Evolutionary conservation across 2,113 vertebrate species (phyloP).

Genomic region (Thalassarche chlororhynchos): DNA sequence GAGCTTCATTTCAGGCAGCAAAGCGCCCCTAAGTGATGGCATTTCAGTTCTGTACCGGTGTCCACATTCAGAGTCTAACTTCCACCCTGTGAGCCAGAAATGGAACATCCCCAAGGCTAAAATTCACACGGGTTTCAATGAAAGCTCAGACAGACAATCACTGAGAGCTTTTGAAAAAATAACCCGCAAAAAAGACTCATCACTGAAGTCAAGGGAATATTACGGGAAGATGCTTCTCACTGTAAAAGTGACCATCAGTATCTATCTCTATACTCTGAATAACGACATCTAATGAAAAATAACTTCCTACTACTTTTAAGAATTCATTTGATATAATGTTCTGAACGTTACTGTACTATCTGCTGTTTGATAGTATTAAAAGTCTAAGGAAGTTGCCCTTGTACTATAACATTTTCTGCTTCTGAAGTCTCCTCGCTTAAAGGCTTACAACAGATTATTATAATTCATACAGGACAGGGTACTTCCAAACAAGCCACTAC

Average conservation of each 20-base stretch:
- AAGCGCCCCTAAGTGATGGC: neutral
- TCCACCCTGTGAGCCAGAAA: neutral
- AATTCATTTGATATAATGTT: neutral
- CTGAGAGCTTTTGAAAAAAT: neutral
- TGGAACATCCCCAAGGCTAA: neutral
- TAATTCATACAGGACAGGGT: neutral
- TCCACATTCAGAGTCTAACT: neutral
- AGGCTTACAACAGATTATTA: neutral
- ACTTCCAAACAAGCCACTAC: neutral
- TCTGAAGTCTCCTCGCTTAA: neutral
- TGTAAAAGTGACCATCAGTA: fast-evolving
- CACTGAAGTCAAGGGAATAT: neutral
- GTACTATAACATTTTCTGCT: neutral
- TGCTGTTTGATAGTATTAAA: neutral
- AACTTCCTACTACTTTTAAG: neutral
- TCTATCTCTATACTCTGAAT: neutral
- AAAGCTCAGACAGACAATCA: neutral
- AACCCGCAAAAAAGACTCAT: neutral
- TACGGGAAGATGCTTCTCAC: neutral
- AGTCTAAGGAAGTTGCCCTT: neutral
- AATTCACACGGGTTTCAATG: neutral
- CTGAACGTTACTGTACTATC: neutral
- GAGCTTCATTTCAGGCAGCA: neutral
- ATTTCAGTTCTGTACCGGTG: neutral
- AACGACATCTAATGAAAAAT: neutral